phyloP scores from a whole-genome alignment of 2,113 vertebrate species.

The Zosterops hypoxanthus region DNA sequence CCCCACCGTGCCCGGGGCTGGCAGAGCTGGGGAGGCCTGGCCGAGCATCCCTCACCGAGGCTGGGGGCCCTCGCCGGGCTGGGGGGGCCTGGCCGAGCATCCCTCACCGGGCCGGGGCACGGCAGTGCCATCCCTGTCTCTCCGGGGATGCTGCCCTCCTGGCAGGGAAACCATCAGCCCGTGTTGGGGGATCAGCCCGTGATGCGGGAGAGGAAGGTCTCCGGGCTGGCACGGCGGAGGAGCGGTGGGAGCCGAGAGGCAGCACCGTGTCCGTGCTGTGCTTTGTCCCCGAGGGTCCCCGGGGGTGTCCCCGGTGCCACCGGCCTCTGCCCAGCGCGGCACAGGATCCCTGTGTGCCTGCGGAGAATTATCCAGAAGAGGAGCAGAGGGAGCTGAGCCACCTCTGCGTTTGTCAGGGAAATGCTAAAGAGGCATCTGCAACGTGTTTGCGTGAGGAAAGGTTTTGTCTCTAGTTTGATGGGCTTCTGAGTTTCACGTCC shows the following conservation, averaged over 20 bases:
- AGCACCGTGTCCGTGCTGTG: not conserved
- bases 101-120: not conserved
- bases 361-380: constrained; percentile 27
- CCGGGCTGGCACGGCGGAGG: not conserved
- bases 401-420: not conserved
- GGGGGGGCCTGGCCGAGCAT: not conserved
- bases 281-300: not conserved
- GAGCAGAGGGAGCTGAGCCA: not conserved
- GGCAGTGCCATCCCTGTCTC: not conserved
- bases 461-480: not conserved
- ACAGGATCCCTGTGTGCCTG: not conserved
- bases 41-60: too few species aligned
- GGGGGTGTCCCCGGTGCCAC: not conserved
- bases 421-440: not conserved
- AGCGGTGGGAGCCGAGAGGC: not conserved
- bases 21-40: too few species aligned
- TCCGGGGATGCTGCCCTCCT: not conserved
- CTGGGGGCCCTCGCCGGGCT: not conserved
- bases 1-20: too few species aligned
- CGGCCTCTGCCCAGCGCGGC: accelerated
- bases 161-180: not conserved
- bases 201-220: not conserved
- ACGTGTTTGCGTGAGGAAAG: not conserved
- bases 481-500: not conserved
- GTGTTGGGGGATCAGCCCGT: not conserved